Evolutionary conservation across 1,140 invertebrate species (phyloP).

Genomic region (Hetaerina americana): DNA sequence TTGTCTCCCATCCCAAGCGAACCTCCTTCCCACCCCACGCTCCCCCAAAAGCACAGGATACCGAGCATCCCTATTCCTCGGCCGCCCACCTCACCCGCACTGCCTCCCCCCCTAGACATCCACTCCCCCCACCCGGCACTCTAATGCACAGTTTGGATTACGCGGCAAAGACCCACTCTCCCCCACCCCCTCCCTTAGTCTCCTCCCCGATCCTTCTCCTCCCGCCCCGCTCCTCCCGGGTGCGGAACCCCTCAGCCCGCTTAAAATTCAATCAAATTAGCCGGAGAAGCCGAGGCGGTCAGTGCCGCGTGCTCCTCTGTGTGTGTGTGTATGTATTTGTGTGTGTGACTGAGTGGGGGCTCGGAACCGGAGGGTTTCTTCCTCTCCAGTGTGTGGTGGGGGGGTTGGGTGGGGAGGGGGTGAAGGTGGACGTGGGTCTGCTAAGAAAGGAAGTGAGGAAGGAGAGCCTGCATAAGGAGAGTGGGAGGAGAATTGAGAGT

Average conservation of each 20-base stretch:
- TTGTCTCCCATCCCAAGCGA: neutral
- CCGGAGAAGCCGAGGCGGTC: neutral
- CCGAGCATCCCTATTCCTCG: too few species aligned
- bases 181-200: too few species aligned
- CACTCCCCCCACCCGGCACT: too few species aligned
- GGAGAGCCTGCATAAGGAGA: neutral
- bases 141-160: neutral
- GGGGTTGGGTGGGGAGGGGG: neutral
- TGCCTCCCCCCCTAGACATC: too few species aligned
- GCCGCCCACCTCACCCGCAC: neutral
- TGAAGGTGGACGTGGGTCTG: too few species aligned
- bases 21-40: too few species aligned
- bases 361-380: too few species aligned
- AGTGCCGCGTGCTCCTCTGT: too few species aligned
- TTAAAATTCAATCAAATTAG: conserved; percentile 1
- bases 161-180: neutral
- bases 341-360: neutral
- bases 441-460: neutral
- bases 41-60: too few species aligned
- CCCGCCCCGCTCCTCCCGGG: too few species aligned
- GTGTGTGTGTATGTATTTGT: too few species aligned
- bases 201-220: too few species aligned
- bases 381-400: neutral
- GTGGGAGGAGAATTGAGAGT: neutral
- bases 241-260: neutral